Conservation (phyloP, 2,888 invertebrate species). For the Drosophila monieri region DNA sequence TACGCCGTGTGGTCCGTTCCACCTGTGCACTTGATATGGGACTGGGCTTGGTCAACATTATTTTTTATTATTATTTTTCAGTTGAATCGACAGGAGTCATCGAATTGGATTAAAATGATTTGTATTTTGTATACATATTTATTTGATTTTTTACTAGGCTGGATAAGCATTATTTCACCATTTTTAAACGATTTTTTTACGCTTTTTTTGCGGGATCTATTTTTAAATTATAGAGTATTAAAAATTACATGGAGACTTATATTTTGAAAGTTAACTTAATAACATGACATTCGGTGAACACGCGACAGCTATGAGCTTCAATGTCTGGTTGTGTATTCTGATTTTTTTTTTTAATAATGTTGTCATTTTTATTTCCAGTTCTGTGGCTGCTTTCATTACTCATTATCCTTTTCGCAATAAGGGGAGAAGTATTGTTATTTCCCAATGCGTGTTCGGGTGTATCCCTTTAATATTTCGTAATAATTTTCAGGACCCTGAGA, state of each 20-base stretch:
- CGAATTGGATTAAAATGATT: neutral
- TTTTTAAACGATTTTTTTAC: no score
- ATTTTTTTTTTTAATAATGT: conserved; percentile 62
- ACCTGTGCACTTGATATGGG: conserved; percentile 39
- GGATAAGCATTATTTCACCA: no score
- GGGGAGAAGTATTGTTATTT: conserved; percentile 37
- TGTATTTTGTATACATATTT: neutral
- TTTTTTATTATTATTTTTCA: neutral
- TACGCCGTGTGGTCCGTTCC: conserved; percentile 41
- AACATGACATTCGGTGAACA: conserved; percentile 52
- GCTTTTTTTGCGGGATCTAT: no score
- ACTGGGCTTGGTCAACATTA: neutral
- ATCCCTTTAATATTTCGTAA: conserved; percentile 39
- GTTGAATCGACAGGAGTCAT: neutral
- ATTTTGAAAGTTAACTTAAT: conserved; percentile 45
- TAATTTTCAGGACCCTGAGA: conserved; percentile 22
- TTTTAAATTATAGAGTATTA: neutral
- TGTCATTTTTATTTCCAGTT: conserved; percentile 61
- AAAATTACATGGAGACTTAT: neutral
- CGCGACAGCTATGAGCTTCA: conserved; percentile 48
- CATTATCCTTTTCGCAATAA: conserved; percentile 54
- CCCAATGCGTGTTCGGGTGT: conserved; percentile 4
- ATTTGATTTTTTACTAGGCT: no score
- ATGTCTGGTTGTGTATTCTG: conserved; percentile 24
- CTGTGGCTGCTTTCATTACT: conserved; percentile 56